These are phyloP conservation scores for Branchipolynoe longqiensis DNA, from an alignment of 2,888 invertebrate genomes.

Conservation along the genomic window DNA sequence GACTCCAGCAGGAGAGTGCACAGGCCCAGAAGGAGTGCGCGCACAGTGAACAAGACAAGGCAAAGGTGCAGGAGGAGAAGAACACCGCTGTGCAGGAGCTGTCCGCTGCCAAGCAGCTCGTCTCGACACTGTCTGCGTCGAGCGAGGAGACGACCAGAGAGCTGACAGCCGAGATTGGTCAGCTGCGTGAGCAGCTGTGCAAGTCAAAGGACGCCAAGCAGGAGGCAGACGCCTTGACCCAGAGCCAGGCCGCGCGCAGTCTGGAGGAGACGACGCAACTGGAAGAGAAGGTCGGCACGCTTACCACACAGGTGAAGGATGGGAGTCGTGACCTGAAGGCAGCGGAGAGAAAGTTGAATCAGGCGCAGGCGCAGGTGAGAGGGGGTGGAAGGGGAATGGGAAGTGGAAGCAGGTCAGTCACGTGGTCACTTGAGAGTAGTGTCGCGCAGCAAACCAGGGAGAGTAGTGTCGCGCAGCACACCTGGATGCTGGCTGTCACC, in stretches of 20 bases:
- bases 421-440: too few relatives aligned
- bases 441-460: too few relatives aligned
- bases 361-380: constrained; percentile 9
- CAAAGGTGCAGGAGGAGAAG: not conserved
- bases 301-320: constrained; percentile 60
- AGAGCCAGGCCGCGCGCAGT: too few relatives aligned
- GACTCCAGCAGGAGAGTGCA: too few relatives aligned
- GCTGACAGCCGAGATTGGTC: not conserved
- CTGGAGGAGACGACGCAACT: constrained; percentile 65
- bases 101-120: not conserved
- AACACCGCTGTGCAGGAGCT: constrained; percentile 10
- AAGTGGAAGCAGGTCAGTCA: too few relatives aligned
- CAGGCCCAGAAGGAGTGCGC: too few relatives aligned
- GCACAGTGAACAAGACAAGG: not conserved
- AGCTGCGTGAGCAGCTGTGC: constrained; percentile 58
- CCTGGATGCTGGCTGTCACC: too few relatives aligned
- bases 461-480: too few relatives aligned
- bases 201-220: constrained; percentile 70
- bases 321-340: constrained; percentile 64
- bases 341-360: constrained; percentile 12
- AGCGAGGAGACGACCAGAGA: not conserved
- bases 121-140: not conserved
- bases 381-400: too few relatives aligned
- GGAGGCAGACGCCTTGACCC: constrained; percentile 71
- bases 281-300: constrained; percentile 65